phyloP scores from a whole-genome alignment of 37 sponge, comb jelly and placozoan genomes.

The Beroe forskalii region DNA sequence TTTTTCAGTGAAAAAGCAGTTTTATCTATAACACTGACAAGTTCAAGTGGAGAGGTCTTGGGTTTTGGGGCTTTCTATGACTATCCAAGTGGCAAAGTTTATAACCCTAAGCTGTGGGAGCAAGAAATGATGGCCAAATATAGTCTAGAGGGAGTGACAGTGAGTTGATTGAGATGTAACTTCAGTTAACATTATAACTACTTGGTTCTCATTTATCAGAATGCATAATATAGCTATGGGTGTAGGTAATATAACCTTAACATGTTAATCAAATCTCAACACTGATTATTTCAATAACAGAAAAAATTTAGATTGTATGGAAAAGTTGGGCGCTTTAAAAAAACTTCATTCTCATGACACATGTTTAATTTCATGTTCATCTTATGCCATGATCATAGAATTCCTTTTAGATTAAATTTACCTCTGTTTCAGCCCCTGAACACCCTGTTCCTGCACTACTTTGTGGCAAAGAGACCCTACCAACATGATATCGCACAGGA shows the following conservation, averaged over 20 bases:
- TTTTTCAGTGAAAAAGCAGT: constrained; percentile 80
- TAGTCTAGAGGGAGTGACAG: constrained; percentile 66
- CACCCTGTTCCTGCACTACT: constrained; percentile 81
- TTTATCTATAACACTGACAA: constrained; percentile 77
- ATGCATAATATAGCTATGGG: too few relatives aligned
- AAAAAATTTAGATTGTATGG: too few relatives aligned
- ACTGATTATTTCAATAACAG: too few relatives aligned
- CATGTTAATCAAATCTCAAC: background rate
- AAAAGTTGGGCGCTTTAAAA: too few relatives aligned
- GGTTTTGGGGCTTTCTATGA: constrained; percentile 78
- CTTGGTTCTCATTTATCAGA: too few relatives aligned
- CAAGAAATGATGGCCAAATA: constrained; percentile 69
- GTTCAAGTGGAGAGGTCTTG: constrained; percentile 68
- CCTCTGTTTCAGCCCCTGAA: constrained; percentile 89
- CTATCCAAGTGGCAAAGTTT: constrained; percentile 68
- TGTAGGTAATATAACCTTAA: too few relatives aligned
- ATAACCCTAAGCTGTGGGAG: constrained; percentile 74
- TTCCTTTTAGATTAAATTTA: too few relatives aligned
- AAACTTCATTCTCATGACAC: too few relatives aligned
- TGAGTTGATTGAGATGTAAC: constrained; percentile 63
- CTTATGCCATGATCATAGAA: too few relatives aligned
- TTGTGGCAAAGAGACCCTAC: constrained; percentile 72
- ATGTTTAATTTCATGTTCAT: too few relatives aligned
- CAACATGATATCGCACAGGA: constrained; percentile 61
- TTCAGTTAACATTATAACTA: too few relatives aligned